A percentile compares a stretch with the other conserved stretches of the same genome.
phyloP scores from a whole-genome alignment of 2,113 vertebrate species.

The Psephotus haematonotus region DNA sequence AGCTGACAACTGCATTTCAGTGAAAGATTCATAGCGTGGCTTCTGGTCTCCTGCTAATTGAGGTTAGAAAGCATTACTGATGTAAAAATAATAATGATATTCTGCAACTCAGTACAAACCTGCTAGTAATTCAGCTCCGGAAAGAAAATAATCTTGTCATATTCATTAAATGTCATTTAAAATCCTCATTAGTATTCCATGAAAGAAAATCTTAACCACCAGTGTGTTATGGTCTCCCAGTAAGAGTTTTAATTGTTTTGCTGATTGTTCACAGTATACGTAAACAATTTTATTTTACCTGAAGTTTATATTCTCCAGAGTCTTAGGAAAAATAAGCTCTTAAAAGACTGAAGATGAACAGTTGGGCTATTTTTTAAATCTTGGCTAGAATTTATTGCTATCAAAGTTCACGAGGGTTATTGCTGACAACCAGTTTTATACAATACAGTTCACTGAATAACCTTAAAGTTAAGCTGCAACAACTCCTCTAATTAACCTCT shows the following conservation, averaged over 20 bases:
- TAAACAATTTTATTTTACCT: not conserved
- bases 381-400: not conserved
- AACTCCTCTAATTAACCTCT: not conserved
- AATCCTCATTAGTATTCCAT: not conserved
- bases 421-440: not conserved
- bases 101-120: conserved; percentile 2
- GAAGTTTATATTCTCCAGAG: not conserved
- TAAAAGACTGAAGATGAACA: not conserved
- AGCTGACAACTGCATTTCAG: conserved; percentile 25
- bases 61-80: conserved; percentile 38
- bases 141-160: conserved; percentile 8
- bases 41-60: conserved; percentile 51
- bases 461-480: not conserved
- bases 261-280: not conserved
- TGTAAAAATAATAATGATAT: conserved; percentile 5
- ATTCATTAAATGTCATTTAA: not conserved
- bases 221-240: not conserved
- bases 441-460: not conserved
- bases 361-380: not conserved
- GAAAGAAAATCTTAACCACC: not conserved
- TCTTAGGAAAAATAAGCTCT: not conserved
- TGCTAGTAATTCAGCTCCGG: conserved; percentile 2
- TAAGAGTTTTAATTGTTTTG: not conserved
- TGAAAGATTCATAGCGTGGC: not conserved
- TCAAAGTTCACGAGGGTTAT: not conserved